phyloP scores from a whole-genome alignment of 2,113 vertebrate species.

The Pygoscelis adeliae region DNA sequence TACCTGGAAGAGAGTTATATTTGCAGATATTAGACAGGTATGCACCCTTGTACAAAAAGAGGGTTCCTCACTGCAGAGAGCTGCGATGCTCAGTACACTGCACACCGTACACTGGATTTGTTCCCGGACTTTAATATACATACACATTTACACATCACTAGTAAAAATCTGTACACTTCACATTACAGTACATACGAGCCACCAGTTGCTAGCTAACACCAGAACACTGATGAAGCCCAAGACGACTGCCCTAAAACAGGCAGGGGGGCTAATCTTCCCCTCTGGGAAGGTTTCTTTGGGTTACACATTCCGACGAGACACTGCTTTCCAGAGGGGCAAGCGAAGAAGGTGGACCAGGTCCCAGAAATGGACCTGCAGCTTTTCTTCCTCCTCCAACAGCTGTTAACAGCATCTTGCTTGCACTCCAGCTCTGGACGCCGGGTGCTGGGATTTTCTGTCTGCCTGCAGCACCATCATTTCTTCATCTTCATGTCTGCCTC shows the following conservation, averaged over 20 bases:
- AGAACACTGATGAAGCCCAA: constrained; percentile 73
- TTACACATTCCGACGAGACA: constrained; percentile 13
- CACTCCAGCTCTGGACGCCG: not conserved
- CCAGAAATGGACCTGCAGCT: constrained; percentile 1
- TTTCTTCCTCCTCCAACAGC: not conserved
- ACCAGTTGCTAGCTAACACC: constrained; percentile 77
- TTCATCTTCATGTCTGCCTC: constrained; percentile 99
- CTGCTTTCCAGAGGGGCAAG: not conserved
- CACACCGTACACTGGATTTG: constrained; percentile 37
- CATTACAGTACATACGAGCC: constrained; percentile 79
- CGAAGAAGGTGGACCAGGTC: not conserved
- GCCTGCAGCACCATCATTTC: constrained; percentile 86
- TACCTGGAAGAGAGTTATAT: not conserved
- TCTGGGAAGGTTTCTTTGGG: constrained; percentile 70
- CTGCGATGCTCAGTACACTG: not conserved
- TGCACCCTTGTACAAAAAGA: not conserved
- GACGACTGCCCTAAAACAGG: constrained; percentile 81
- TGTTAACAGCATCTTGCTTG: not conserved
- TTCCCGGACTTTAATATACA: constrained; percentile 77
- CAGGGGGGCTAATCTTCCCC: constrained; percentile 66
- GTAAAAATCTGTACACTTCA: constrained; percentile 81
- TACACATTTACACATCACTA: constrained; percentile 75
- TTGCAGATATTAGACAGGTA: not conserved
- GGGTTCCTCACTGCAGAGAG: not conserved
- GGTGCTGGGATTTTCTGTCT: not conserved